A percentile compares a stretch with the other conserved stretches of the same genome.
Evolutionary conservation across 2,113 vertebrate genomes (phyloP).

Genomic region (Taxidea taxus): DNA sequence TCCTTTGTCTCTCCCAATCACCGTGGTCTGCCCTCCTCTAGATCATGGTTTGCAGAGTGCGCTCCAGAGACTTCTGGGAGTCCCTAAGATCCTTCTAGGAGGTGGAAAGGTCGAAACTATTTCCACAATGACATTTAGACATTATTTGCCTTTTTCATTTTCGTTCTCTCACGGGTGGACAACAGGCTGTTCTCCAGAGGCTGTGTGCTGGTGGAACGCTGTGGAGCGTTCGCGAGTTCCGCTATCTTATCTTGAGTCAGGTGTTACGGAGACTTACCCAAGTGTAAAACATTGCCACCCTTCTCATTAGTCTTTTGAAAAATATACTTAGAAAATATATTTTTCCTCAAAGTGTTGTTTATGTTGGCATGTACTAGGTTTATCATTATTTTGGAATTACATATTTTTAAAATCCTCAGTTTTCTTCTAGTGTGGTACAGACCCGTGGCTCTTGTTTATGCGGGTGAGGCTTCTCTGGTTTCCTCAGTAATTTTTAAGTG

Average conservation of each 20-base stretch:
- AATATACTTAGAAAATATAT: neutral
- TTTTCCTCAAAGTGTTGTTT: neutral
- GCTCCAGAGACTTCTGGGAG: neutral
- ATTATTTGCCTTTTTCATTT: neutral
- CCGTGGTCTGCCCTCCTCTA: neutral
- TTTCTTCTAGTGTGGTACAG: neutral
- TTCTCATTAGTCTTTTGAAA: neutral
- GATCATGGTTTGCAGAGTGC: neutral
- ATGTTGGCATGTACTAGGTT: neutral
- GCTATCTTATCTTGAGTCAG: too few relatives aligned
- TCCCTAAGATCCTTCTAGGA: neutral
- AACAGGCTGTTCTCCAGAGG: neutral
- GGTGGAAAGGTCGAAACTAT: neutral
- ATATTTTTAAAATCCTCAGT: neutral
- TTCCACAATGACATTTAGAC: neutral
- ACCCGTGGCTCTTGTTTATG: neutral
- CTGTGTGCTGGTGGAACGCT: accelerated
- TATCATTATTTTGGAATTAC: neutral
- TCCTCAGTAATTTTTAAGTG: neutral
- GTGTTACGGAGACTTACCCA: neutral
- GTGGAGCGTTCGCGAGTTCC: neutral
- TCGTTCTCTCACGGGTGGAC: neutral
- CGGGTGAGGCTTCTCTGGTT: neutral
- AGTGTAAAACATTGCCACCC: neutral
- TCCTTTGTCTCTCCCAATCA: neutral